phyloP scores from a whole-genome alignment of 2,113 vertebrate genomes.

The Malurus elegans region DNA sequence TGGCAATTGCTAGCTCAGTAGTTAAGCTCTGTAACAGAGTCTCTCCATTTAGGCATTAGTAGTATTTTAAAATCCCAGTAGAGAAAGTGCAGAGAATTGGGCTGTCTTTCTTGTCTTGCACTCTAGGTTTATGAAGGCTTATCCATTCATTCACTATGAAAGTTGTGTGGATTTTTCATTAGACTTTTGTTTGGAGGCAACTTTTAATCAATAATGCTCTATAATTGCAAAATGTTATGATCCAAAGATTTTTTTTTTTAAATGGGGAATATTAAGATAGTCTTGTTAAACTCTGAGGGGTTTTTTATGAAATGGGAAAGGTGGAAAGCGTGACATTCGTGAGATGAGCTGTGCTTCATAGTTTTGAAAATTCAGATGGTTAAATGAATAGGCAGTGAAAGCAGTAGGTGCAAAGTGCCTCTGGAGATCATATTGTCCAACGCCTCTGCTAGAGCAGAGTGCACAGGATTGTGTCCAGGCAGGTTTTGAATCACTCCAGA shows the following conservation, averaged over 20 bases:
- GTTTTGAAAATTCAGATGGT: background rate
- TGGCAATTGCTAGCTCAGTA: background rate
- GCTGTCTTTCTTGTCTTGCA: background rate
- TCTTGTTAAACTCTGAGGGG: background rate
- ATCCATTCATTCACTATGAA: background rate
- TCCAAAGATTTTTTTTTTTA: background rate
- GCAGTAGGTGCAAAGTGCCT: background rate
- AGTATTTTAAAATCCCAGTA: background rate
- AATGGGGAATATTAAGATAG: background rate
- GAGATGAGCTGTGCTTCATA: background rate
- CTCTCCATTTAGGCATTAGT: background rate
- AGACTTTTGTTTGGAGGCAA: background rate
- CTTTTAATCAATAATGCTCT: background rate
- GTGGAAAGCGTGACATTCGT: rapidly evolving
- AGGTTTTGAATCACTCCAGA: background rate
- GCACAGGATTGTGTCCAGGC: too few species aligned
- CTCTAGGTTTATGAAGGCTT: background rate
- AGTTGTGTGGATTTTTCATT: background rate
- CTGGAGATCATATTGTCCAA: background rate
- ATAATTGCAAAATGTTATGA: background rate
- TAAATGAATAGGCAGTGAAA: background rate
- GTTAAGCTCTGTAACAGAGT: background rate
- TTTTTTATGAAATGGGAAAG: background rate
- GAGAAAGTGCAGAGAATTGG: background rate
- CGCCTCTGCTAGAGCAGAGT: background rate